These are phyloP conservation scores for Acanthococcus lagerstroemiae DNA, from an alignment of 2,888 invertebrate genomes.

Conservation along the genomic window DNA sequence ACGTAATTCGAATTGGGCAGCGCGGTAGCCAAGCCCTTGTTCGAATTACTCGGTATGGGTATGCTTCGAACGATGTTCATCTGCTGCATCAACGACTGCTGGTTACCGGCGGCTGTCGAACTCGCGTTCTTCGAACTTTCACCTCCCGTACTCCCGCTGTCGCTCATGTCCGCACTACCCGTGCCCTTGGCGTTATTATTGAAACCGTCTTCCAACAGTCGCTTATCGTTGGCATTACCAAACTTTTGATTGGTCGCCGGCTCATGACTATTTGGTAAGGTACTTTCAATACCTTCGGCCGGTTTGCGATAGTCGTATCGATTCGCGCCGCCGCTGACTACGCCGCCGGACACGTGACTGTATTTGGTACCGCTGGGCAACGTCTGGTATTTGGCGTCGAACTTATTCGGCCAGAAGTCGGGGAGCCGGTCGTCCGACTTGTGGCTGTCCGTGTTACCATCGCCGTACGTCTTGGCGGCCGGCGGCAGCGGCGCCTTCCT, in stretches of 20 bases:
- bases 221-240: neutral
- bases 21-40: constrained; percentile 30
- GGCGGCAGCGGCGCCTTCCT: neutral
- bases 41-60: constrained; percentile 25
- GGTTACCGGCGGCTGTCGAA: neutral
- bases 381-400: constrained; percentile 84
- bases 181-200: neutral
- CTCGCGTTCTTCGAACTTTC: neutral
- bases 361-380: constrained; percentile 83
- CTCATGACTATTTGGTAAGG: neutral
- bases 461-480: neutral
- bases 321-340: neutral
- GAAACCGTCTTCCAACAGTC: neutral
- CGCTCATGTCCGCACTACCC: neutral
- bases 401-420: constrained; percentile 68
- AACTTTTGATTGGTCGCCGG: neutral
- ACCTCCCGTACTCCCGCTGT: neutral
- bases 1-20: constrained; percentile 20
- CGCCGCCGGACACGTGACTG: constrained; percentile 43
- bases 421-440: constrained; percentile 41
- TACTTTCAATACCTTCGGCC: constrained; percentile 18
- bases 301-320: constrained; percentile 7
- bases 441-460: neutral
- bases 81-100: constrained; percentile 12
- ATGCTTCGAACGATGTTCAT: constrained; percentile 30